Percentiles rank a stretch among this genome's conserved stretches.
Evolutionary conservation across 64 coral and sea anemone genomes (phyloP).

Genomic region (Stichodactyla mertensii): DNA sequence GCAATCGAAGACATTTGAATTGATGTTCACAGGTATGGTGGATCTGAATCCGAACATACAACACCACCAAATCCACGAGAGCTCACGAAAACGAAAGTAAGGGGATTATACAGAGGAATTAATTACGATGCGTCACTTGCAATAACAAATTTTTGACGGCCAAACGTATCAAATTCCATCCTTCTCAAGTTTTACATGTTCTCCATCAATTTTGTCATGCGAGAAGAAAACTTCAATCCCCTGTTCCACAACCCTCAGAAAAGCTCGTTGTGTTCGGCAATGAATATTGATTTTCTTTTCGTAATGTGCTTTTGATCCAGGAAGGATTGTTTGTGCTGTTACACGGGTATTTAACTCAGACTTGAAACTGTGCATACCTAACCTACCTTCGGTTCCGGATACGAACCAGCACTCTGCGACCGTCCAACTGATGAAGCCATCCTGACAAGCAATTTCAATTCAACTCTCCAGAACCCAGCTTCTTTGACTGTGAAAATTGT

Average conservation of each 20-base stretch:
- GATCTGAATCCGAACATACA: constrained; percentile 9
- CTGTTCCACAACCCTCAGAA: not conserved
- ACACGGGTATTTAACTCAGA: not conserved
- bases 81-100: not conserved
- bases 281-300: not conserved
- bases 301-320: not conserved
- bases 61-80: not conserved
- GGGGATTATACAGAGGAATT: not conserved
- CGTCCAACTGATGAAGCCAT: not conserved
- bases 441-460: not conserved
- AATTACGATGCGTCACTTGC: not conserved
- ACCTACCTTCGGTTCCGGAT: not conserved
- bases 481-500: not conserved
- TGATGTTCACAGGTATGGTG: not conserved
- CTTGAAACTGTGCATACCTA: not conserved
- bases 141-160: not conserved
- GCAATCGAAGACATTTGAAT: not conserved
- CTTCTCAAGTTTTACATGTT: not conserved
- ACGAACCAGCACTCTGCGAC: not conserved
- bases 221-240: not conserved
- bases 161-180: not conserved
- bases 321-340: not conserved
- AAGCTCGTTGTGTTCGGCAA: not conserved
- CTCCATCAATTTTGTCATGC: not conserved
- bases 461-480: not conserved